Evolutionary conservation across 2,888 invertebrate genomes (phyloP), one percentile per base, ranked within the genome.

Genomic region (Stegophylla sp.): DNA sequence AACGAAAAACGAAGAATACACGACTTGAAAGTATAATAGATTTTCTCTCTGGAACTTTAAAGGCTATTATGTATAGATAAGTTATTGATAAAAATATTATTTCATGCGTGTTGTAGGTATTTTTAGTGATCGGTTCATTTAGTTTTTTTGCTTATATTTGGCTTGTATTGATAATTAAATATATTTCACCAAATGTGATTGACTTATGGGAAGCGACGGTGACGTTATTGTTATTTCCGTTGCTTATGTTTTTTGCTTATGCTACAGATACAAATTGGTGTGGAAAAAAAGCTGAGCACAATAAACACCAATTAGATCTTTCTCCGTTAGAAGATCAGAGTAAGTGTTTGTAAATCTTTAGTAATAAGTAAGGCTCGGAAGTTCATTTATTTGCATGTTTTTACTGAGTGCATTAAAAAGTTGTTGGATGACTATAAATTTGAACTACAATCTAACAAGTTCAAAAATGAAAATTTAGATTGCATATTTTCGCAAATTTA

Each of bases 71-170:
- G n/a, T n/a, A n/a, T n/a, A 13, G 3, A 10, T 43, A 64, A 41
- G 15, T 64, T 64, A 43, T 17, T 20, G 41, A 17, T n/a, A 43
- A 43, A 20, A 48, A 15, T 63, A 51, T 26, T 61, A 23, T 56
- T 56, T 76, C 13, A 9, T 72, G 23, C 66, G 23, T n/a, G 5
- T 83, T 84, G 12, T 83, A 87, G 86, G 88, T 88, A n/a, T 88
- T 88, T 84, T 84, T 86, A 28, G 86, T 88, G 23, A 88, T 88
- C 0, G 86, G 87, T 5, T 84, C 86, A 69, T 88, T 88, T 85
- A 86, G 86, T 81, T 87, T 90, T 26, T 88, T 90, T 83, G 90
- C 90, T 12, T 90, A 90, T 85, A 84, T 90, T 63, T 90, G 90
- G 90, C 86, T 90, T 45, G 85, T 89, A 66, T 84, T 90, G 43